Percentiles rank a stretch among this genome's conserved stretches.
Evolutionary conservation across 1,140 invertebrate genomes (phyloP).

Genomic region (Chrysoperla carnea): DNA sequence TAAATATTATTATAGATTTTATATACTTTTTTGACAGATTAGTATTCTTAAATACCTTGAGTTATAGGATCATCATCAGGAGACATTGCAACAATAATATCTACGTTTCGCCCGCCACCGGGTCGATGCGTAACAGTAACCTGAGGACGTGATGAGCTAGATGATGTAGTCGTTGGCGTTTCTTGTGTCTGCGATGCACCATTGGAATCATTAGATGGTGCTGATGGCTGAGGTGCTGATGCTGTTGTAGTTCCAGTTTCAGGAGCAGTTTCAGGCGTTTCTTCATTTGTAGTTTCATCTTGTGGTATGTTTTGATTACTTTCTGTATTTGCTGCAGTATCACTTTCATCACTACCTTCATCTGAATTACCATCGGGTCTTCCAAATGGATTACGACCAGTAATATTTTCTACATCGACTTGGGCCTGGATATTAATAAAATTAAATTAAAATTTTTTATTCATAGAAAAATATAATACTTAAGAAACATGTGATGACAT

Average conservation of each 20-base stretch:
- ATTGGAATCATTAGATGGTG: constrained; percentile 1
- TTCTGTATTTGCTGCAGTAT: constrained; percentile 5
- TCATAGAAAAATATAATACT: too few species aligned
- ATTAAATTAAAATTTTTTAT: constrained; percentile 4
- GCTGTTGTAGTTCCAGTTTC: background rate
- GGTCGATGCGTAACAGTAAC: background rate
- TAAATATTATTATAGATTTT: too few species aligned
- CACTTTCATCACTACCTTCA: constrained; percentile 12
- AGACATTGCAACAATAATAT: background rate
- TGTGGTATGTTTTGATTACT: background rate
- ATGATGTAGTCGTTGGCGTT: constrained; percentile 7
- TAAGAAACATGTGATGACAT: too few species aligned
- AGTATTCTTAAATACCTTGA: background rate
- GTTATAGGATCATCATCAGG: background rate
- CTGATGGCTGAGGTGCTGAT: constrained; percentile 1
- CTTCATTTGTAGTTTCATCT: too few species aligned
- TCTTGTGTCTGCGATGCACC: constrained; percentile 1
- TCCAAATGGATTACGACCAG: constrained; percentile 18
- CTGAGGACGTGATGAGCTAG: constrained; percentile 5
- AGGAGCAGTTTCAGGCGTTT: too few species aligned
- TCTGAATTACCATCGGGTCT: constrained; percentile 22
- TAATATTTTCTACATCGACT: constrained; percentile 15
- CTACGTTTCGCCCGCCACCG: background rate
- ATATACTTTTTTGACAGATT: too few species aligned
- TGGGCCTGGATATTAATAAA: constrained; percentile 13